Evolutionary conservation across 2,113 vertebrate species (phyloP).

Genomic region (Toxotes jaculatrix): DNA sequence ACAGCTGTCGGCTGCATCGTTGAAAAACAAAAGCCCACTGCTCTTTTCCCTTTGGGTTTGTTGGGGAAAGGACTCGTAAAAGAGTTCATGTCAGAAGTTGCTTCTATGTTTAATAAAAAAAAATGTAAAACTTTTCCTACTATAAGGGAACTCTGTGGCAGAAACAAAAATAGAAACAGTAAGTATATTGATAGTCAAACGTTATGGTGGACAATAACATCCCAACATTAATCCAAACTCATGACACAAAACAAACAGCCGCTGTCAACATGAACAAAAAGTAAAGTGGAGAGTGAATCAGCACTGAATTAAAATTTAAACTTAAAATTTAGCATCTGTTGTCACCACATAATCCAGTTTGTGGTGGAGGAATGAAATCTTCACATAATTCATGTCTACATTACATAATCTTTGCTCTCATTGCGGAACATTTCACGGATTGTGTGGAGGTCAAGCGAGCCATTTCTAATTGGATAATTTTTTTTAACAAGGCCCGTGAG

Average conservation of each 20-base stretch:
- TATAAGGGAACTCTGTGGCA: background rate
- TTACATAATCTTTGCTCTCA: slow-evolving; percentile 15
- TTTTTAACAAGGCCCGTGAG: too few relatives aligned
- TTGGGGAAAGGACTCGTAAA: slow-evolving; percentile 36
- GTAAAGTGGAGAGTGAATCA: too few relatives aligned
- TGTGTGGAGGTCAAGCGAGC: background rate
- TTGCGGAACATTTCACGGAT: background rate
- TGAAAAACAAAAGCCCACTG: slow-evolving; percentile 52
- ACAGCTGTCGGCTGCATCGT: slow-evolving; percentile 72
- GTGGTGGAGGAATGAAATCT: slow-evolving; percentile 5
- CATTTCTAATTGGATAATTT: too few relatives aligned
- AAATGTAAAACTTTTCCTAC: background rate
- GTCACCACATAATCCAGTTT: slow-evolving; percentile 17
- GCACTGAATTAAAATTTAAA: too few relatives aligned
- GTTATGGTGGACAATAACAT: background rate
- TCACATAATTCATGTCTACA: slow-evolving; percentile 18
- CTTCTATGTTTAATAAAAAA: background rate
- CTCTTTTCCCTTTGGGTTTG: slow-evolving; percentile 40
- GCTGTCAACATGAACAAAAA: too few relatives aligned
- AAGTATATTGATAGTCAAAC: too few relatives aligned
- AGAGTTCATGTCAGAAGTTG: slow-evolving; percentile 21
- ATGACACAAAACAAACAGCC: too few relatives aligned
- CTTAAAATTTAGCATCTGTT: slow-evolving; percentile 7
- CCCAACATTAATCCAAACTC: background rate
- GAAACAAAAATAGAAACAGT: background rate